Evolutionary conservation across 2,797 vertebrate species (phyloP), one percentile per base, ranked within the genome.

Genomic region (Lindbergichthys nudifrons): DNA sequence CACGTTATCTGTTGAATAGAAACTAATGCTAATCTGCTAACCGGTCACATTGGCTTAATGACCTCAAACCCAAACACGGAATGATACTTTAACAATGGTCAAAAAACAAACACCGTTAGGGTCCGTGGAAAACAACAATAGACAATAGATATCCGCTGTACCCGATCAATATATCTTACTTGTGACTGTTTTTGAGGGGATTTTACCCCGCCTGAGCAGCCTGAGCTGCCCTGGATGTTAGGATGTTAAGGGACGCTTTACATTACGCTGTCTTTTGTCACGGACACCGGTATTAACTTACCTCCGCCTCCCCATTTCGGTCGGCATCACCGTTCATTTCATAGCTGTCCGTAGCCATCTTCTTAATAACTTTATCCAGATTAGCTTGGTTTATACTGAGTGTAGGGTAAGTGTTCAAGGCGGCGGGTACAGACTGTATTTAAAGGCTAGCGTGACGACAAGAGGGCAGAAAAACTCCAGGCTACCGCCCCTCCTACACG

Each of bases 261-360:
- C 32, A 12, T 23, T 10, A 4, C 3, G 14, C 30, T 16, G 10
- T 10, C 15, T 42, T 50, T 11, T 52, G n/a, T 48, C 32, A 18
- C 4, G 5, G 36, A 13, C 5, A 0, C 14, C 12, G 2, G 16
- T 45, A 41, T 82, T 65, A 2, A 51, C 86, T 85, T 79, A 96
- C 94, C 93, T 88, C 92, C 18, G 21, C 14, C 5, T 81, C 88
- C 12, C 73, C 76, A 65, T 71, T 66, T 30, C 59, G 65, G 64
- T 80, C 90, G 46, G 79, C 81, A 65, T 65, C 84, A 9, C 92
- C 91, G 84, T 93, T 93, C 89, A 96, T 85, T 67, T 93, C 92
- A 41, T 94, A 18, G 59, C 53, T 52, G 23, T 93, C 94, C n/a
- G 85, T 67, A 3, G 89, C 79, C 94, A 95, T 94, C 4, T 43